phyloP scores from a whole-genome alignment of 2,888 invertebrate species.

The Acanthacorydalis orientalis region DNA sequence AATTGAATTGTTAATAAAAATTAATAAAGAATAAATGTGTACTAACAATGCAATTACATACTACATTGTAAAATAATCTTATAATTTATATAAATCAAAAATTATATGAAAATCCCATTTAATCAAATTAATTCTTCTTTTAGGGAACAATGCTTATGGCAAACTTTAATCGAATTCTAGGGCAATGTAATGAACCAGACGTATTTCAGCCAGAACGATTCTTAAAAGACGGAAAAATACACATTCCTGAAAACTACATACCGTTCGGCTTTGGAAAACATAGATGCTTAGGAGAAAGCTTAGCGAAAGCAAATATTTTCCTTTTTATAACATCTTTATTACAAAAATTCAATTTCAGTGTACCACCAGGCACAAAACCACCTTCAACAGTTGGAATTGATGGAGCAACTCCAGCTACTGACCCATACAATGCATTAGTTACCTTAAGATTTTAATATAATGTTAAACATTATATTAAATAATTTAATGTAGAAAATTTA shows the following conservation, averaged over 20 bases:
- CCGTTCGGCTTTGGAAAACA: conserved; percentile 68
- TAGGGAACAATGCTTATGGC: conserved; percentile 67
- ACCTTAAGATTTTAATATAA: conserved; percentile 14
- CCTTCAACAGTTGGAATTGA: conserved; percentile 53
- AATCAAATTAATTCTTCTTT: too few relatives aligned
- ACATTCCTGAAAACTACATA: conserved; percentile 49
- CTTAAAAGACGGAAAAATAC: conserved; percentile 39
- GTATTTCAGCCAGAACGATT: conserved; percentile 62
- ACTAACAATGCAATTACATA: too few relatives aligned
- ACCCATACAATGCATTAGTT: conserved; percentile 51
- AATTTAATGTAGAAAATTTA: background rate
- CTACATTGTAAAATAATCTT: too few relatives aligned
- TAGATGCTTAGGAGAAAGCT: conserved; percentile 66
- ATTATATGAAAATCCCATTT: too few relatives aligned
- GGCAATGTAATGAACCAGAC: conserved; percentile 51
- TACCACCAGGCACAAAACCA: conserved; percentile 42
- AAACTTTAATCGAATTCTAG: conserved; percentile 56
- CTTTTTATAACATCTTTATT: conserved; percentile 54
- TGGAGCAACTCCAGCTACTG: conserved; percentile 61
- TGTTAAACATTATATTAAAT: background rate
- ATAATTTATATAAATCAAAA: too few relatives aligned
- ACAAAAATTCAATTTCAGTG: conserved; percentile 52
- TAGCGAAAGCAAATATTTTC: conserved; percentile 65
- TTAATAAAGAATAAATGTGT: too few relatives aligned
- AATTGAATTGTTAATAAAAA: too few relatives aligned